Evolutionary conservation across 1,140 invertebrate genomes (phyloP).

Genomic region (Brachionus koreanus): DNA sequence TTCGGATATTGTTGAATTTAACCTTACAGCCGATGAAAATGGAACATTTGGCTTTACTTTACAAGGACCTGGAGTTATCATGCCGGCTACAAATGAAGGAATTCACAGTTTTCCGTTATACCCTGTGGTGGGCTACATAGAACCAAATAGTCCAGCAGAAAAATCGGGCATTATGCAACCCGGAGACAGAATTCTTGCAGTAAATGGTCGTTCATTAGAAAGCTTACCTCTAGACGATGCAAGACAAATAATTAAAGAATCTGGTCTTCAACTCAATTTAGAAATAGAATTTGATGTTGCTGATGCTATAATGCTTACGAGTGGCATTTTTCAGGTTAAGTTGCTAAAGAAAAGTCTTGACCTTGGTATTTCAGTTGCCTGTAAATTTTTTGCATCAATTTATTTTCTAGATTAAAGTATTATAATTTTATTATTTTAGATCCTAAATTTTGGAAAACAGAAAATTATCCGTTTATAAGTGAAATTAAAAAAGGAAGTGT

Average conservation of each 20-base stretch:
- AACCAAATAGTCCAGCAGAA: constrained; percentile 69
- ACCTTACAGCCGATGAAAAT: constrained; percentile 62
- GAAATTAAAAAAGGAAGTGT: constrained; percentile 82
- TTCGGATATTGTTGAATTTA: constrained; percentile 67
- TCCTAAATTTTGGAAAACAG: constrained; percentile 54
- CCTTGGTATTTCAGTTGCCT: constrained; percentile 78
- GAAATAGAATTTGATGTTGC: constrained; percentile 84
- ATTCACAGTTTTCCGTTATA: constrained; percentile 46
- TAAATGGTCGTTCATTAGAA: constrained; percentile 66
- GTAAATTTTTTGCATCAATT: constrained; percentile 57
- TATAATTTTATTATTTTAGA: constrained; percentile 48
- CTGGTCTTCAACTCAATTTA: constrained; percentile 59
- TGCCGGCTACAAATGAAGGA: background rate
- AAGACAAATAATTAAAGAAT: constrained; percentile 59
- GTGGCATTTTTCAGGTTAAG: constrained; percentile 82
- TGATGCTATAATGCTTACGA: constrained; percentile 81
- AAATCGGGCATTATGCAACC: constrained; percentile 74
- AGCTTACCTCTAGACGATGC: constrained; percentile 61
- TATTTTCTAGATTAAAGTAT: no score
- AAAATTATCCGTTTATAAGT: constrained; percentile 71
- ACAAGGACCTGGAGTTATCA: constrained; percentile 47
- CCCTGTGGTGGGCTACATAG: constrained; percentile 65
- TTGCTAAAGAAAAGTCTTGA: constrained; percentile 72
- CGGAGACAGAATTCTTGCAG: constrained; percentile 74
- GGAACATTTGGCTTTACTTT: constrained; percentile 60